Evolutionary conservation across 1,140 invertebrate species (phyloP).

Genomic region (Spodoptera frugiperda): DNA sequence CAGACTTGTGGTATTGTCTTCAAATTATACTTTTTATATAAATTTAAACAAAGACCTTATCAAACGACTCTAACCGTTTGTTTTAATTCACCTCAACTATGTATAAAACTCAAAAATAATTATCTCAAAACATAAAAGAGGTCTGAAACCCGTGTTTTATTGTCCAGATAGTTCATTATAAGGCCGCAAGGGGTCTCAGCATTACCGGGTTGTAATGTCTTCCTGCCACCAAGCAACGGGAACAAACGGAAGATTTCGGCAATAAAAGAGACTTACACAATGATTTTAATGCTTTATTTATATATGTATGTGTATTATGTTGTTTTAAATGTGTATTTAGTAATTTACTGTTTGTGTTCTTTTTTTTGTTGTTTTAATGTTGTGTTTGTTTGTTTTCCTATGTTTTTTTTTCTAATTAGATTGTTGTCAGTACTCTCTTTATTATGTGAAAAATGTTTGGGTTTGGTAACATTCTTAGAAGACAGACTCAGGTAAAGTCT

Average conservation of each 20-base stretch:
- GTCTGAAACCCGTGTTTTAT: conserved; percentile 2
- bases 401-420: no score
- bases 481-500: no score
- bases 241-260: conserved; percentile 25
- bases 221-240: conserved; percentile 1
- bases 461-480: no score
- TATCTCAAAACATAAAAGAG: conserved; percentile 11
- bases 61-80: no score
- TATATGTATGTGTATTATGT: no score
- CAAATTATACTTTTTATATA: no score
- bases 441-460: no score
- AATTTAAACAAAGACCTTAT: no score
- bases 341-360: background rate
- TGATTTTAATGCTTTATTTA: conserved; percentile 6
- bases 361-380: background rate
- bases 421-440: no score
- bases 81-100: no score
- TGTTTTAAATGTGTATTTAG: conserved; percentile 2
- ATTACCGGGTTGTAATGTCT: conserved; percentile 31
- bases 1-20: no score
- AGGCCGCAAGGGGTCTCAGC: background rate
- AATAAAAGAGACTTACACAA: conserved; percentile 8
- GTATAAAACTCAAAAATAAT: conserved; percentile 1
- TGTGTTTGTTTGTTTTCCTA: no score
- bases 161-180: conserved; percentile 27